These are phyloP conservation scores for Chelonia mydas DNA, from an alignment of 2,797 vertebrate species.

Conservation along the genomic window DNA sequence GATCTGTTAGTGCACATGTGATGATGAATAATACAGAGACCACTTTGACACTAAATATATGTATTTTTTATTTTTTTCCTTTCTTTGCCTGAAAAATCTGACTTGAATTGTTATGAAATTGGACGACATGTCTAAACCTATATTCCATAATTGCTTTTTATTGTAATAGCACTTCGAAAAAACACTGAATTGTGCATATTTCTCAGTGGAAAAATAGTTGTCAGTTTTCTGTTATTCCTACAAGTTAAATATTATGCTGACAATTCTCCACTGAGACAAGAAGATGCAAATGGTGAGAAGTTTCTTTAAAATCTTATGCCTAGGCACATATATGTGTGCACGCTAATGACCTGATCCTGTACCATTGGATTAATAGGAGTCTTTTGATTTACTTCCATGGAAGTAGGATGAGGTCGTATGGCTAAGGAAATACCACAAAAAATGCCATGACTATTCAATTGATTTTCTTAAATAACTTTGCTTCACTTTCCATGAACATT, in stretches of 20 bases:
- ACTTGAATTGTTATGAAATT: conserved; percentile 73
- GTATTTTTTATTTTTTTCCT: conserved; percentile 43
- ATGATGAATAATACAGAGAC: conserved; percentile 74
- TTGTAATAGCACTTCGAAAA: conserved; percentile 16
- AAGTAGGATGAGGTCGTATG: not conserved
- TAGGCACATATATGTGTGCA: not conserved
- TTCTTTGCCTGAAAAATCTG: conserved; percentile 45
- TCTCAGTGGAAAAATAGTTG: conserved; percentile 3
- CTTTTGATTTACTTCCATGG: not conserved
- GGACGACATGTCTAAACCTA: conserved; percentile 55
- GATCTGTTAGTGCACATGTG: conserved; percentile 55
- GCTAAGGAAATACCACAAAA: not conserved
- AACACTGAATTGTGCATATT: not conserved
- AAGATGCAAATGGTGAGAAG: not conserved
- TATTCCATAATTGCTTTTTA: conserved; percentile 65
- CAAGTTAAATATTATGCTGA: not conserved
- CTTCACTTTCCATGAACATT: not conserved
- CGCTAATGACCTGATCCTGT: not conserved
- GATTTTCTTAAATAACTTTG: not conserved
- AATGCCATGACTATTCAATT: not conserved
- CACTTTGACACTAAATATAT: conserved; percentile 42
- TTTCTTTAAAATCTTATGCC: not conserved
- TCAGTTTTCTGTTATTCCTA: conserved; percentile 18
- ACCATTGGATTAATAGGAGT: not conserved
- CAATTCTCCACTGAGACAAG: not conserved